Percentiles rank a stretch among this genome's conserved stretches.
Evolutionary conservation across 2,113 vertebrate genomes (phyloP).

Genomic region (Equus quagga): DNA sequence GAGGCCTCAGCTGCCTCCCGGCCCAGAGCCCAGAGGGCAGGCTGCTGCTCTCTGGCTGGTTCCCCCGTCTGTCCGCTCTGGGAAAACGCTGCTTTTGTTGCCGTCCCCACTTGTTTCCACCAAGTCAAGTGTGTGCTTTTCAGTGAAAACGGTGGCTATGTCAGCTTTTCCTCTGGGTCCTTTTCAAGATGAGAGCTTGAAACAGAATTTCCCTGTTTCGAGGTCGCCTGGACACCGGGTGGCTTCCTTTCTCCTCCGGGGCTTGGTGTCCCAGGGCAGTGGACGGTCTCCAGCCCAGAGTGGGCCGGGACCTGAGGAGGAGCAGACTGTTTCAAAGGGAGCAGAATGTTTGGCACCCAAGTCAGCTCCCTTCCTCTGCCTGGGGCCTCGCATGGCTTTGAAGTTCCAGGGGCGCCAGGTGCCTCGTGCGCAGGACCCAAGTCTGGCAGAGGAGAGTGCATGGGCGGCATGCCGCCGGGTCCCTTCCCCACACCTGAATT

Average conservation of each 20-base stretch:
- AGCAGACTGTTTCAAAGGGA: background rate
- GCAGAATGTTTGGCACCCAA: background rate
- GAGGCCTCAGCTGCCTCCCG: background rate
- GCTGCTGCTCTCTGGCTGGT: rapidly evolving
- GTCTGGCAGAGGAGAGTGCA: background rate
- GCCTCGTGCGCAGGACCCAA: background rate
- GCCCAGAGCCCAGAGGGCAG: background rate
- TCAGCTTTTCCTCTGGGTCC: background rate
- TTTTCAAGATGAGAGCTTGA: background rate
- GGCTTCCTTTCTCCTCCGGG: background rate
- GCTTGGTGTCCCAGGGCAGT: rapidly evolving
- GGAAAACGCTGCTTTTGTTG: rapidly evolving
- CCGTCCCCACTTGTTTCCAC: background rate
- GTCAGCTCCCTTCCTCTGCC: background rate
- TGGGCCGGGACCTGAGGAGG: background rate
- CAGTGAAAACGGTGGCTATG: rapidly evolving
- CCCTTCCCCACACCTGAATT: background rate
- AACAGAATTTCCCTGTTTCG: background rate
- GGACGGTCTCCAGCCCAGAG: background rate
- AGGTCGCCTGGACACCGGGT: rapidly evolving
- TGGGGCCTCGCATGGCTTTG: background rate
- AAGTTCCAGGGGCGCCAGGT: background rate
- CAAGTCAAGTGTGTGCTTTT: rapidly evolving
- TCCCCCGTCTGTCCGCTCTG: rapidly evolving
- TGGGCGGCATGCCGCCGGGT: rapidly evolving